Base-by-base conservation (phyloP, 2,888 invertebrate genomes). In the Dicyrtoma fusca region DNA sequence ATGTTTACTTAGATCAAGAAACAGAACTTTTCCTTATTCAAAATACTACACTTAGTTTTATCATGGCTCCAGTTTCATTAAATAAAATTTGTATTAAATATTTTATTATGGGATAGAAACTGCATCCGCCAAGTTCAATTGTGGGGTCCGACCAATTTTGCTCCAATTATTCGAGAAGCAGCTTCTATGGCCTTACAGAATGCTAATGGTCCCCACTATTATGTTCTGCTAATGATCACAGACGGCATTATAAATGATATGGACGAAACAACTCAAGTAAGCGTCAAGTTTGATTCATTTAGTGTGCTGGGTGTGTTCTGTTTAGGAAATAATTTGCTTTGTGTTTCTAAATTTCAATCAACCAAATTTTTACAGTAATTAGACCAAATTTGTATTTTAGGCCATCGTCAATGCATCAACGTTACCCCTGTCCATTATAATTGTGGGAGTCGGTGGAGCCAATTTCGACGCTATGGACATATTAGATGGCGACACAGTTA, bases 351-450 rank as follows among this genome's bases (percentile, higher is more conserved):
- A 6, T 11, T 6, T 57, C 5, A 6, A 6, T 61, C 26, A 55
- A 6, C 26, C n/a, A 5, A 6, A 2, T 64, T 10, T 10, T n/a
- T n/a, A n/a, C n/a, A n/a, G n/a, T n/a, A n/a, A n/a, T n/a, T n/a
- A n/a, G n/a, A n/a, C n/a, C n/a, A n/a, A n/a, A n/a, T n/a, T n/a
- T n/a, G n/a, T n/a, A n/a, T n/a, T 74, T n/a, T 72, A 76, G 85
- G 86, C 86, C 76, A 81, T 85, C 59, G 82, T 84, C 19, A 79
- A 85, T 82, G 87, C 88, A 3, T 86, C 87, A 13, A 79, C 79
- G 17, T 82, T 88, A 26, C 88, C 88, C 0, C 82, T 88, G 82
- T 88, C 88, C 1, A 87, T 88, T 71, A 88, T 88, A 71, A 88
- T 88, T 72, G 85, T 88, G 34, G 87, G 87, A 45, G 85, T 87